Percentiles rank a stretch among this genome's conserved stretches.
Evolutionary conservation across 2,888 invertebrate genomes (phyloP).

Genomic region (Ormyrus rosae): DNA sequence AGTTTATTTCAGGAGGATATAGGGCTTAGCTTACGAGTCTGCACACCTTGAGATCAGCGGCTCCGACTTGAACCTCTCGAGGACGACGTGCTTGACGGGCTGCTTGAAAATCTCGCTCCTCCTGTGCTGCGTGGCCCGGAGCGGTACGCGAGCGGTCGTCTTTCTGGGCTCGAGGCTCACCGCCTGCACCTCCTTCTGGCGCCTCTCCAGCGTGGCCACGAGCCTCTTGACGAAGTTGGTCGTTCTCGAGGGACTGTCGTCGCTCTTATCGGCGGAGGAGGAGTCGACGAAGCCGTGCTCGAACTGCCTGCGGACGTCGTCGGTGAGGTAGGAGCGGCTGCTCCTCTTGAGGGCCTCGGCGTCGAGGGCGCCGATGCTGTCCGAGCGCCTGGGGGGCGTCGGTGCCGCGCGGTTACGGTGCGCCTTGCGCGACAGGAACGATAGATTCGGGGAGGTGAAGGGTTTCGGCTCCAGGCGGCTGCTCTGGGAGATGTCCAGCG

Average conservation of each 20-base stretch:
- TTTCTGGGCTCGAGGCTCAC: not conserved
- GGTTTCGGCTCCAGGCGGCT: not conserved
- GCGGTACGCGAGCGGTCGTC: not conserved
- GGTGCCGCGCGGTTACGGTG: not conserved
- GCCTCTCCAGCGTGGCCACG: constrained; percentile 58
- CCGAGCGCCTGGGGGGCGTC: not conserved
- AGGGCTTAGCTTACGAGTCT: no score
- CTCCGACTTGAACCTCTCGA: no score
- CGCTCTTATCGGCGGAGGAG: not conserved
- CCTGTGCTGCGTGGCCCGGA: not conserved
- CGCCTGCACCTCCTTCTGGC: constrained; percentile 31
- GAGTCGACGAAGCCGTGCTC: constrained; percentile 25
- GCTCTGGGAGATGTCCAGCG: constrained; percentile 45
- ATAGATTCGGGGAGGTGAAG: not conserved
- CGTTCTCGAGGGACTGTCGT: constrained; percentile 37
- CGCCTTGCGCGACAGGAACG: not conserved
- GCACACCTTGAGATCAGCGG: no score
- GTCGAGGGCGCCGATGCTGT: not conserved
- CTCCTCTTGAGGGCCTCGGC: constrained; percentile 3
- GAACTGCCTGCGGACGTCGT: constrained; percentile 42
- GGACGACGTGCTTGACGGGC: no score
- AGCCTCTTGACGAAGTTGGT: constrained; percentile 59
- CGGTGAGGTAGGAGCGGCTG: constrained; percentile 40
- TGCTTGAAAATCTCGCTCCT: not conserved
- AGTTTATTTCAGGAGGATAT: no score